Percentiles rank a stretch among this genome's conserved stretches.
phyloP scores from a whole-genome alignment of 35 echinoderm and acorn worm genomes.

The Stichopus chloronotus region DNA sequence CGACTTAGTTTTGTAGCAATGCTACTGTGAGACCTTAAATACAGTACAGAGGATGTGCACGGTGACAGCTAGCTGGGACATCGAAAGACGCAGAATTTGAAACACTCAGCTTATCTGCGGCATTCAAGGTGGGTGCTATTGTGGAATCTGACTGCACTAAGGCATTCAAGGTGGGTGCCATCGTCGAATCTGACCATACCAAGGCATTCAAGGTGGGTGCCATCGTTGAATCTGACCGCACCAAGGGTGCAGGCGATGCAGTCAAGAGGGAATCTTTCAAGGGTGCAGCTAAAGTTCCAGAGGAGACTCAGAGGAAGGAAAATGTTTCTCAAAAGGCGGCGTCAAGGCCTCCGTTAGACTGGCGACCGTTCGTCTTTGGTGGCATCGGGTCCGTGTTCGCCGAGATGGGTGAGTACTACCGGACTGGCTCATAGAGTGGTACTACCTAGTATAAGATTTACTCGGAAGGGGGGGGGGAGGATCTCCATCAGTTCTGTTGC shows the following conservation, averaged over 20 bases:
- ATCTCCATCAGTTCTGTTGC: no score
- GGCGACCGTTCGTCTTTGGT: constrained; percentile 97
- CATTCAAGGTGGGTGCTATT: constrained; percentile 46
- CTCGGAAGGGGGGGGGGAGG: no score
- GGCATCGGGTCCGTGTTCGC: constrained; percentile 86
- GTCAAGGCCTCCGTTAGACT: constrained; percentile 30
- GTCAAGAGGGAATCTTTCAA: not conserved
- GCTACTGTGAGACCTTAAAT: no score
- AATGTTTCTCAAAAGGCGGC: not conserved
- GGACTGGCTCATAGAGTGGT: no score
- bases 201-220: constrained; percentile 46
- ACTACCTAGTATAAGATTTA: no score
- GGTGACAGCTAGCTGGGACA: no score
- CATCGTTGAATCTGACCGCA: constrained; percentile 52
- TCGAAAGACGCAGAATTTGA: no score
- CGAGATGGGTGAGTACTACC: constrained; percentile 80
- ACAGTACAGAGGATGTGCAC: no score
- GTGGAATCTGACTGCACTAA: not conserved
- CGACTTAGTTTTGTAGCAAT: no score
- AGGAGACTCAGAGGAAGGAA: not conserved
- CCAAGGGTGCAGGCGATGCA: constrained; percentile 9
- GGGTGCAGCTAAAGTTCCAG: not conserved
- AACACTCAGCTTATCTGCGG: no score
- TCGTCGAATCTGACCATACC: not conserved
- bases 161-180: constrained; percentile 46